These are phyloP conservation scores for Tupaia chinensis DNA, from an alignment of 2,113 vertebrate species.

Conservation along the genomic window DNA sequence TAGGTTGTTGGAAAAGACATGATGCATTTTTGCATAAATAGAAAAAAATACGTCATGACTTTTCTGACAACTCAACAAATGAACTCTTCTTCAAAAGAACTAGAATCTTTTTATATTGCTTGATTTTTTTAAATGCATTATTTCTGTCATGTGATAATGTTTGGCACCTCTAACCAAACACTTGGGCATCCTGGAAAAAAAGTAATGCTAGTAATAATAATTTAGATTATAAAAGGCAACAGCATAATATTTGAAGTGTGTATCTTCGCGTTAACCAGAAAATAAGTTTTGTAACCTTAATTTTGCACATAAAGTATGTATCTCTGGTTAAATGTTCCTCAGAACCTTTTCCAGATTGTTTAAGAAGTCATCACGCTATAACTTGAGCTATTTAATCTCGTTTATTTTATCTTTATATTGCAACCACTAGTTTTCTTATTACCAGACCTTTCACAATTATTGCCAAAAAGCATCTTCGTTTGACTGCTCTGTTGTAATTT, in stretches of 20 bases:
- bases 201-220: not conserved
- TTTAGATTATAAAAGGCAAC: not conserved
- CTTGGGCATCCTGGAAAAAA: not conserved
- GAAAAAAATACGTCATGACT: too few species aligned
- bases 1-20: too few species aligned
- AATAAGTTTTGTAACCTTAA: conserved; percentile 50
- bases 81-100: not conserved
- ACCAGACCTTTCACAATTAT: conserved; percentile 65
- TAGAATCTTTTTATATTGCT: not conserved
- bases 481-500: conserved; percentile 44
- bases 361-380: conserved; percentile 46
- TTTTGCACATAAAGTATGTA: conserved; percentile 48
- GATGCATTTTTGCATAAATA: too few species aligned
- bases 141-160: not conserved
- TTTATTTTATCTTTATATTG: conserved; percentile 67
- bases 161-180: conserved; percentile 30
- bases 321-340: conserved; percentile 53
- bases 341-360: conserved; percentile 51
- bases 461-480: conserved; percentile 40
- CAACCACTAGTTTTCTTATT: conserved; percentile 49
- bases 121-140: conserved; percentile 1
- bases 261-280: conserved; percentile 42
- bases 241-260: not conserved
- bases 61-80: too few species aligned
- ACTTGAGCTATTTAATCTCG: conserved; percentile 39